phyloP scores from a whole-genome alignment of 2,113 vertebrate genomes.

The Circaetus gallicus region DNA sequence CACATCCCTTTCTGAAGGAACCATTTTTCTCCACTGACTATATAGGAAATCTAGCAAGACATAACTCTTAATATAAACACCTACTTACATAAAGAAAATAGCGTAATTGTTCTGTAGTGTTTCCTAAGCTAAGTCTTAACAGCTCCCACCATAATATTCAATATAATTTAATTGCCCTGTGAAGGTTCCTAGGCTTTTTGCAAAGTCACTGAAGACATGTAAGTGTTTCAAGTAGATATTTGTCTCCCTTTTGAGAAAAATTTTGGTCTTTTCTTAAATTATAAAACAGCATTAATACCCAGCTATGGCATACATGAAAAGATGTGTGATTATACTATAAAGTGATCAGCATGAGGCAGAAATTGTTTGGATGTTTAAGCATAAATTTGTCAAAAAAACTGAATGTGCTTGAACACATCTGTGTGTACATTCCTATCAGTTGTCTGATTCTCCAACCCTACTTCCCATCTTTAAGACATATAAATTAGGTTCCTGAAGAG shows the following conservation, averaged over 20 bases:
- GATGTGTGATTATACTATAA: not conserved
- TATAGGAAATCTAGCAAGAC: not conserved
- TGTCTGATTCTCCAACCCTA: not conserved
- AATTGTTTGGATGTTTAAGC: not conserved
- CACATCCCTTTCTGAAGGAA: not conserved
- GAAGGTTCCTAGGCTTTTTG: not conserved
- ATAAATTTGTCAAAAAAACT: not conserved
- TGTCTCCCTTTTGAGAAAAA: not conserved
- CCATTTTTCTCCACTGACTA: not conserved
- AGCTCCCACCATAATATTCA: not conserved
- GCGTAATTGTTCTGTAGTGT: not conserved
- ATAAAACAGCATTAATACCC: not conserved
- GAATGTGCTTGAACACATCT: not conserved
- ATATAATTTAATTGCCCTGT: not conserved
- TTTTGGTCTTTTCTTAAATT: not conserved
- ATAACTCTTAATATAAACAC: not conserved
- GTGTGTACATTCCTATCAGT: not conserved
- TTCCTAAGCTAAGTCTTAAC: not conserved
- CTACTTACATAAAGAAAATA: not conserved
- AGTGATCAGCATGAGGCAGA: not conserved
- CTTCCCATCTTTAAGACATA: not conserved
- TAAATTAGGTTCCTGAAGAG: not conserved
- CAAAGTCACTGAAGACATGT: not conserved
- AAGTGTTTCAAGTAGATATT: not conserved
- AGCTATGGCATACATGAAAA: not conserved